These are phyloP conservation scores for Drosophila putrida DNA, from an alignment of 2,888 invertebrate species.

Conservation along the genomic window DNA sequence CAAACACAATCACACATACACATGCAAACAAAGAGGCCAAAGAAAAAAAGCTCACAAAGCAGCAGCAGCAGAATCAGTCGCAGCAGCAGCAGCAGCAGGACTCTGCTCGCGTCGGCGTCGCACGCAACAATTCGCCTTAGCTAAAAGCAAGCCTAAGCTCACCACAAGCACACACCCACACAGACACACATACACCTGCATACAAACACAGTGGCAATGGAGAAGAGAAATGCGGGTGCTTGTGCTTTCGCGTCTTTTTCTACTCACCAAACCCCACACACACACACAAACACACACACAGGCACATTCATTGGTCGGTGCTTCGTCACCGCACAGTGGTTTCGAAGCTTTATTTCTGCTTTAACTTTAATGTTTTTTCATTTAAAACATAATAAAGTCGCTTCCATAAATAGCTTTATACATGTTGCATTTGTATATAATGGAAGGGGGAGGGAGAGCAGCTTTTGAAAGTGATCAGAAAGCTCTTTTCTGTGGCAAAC, in stretches of 20 bases:
- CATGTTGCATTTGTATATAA: neutral
- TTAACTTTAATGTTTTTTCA: neutral
- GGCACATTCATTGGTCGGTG: constrained; percentile 9
- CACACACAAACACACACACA: too few relatives aligned
- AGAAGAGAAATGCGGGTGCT: constrained; percentile 24
- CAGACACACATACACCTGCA: constrained; percentile 24
- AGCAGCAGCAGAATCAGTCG: constrained; percentile 34
- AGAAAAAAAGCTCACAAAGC: constrained; percentile 71
- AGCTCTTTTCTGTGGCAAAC: constrained; percentile 6
- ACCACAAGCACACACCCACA: constrained; percentile 24
- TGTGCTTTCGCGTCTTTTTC: constrained; percentile 47
- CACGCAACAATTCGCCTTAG: constrained; percentile 76
- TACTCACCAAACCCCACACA: constrained; percentile 34
- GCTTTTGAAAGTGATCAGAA: neutral
- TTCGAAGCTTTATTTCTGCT: constrained; percentile 17
- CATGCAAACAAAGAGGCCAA: constrained; percentile 17
- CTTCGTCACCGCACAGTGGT: constrained; percentile 65
- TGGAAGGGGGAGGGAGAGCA: too few relatives aligned
- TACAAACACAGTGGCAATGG: constrained; percentile 12
- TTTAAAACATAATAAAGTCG: neutral
- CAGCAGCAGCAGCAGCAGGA: constrained; percentile 45
- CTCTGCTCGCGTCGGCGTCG: constrained; percentile 54
- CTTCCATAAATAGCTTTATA: neutral
- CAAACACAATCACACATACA: constrained; percentile 37
- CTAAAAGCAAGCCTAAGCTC: constrained; percentile 45